Conservation (phyloP, 2,888 invertebrate species). For the Phasia obesa region DNA sequence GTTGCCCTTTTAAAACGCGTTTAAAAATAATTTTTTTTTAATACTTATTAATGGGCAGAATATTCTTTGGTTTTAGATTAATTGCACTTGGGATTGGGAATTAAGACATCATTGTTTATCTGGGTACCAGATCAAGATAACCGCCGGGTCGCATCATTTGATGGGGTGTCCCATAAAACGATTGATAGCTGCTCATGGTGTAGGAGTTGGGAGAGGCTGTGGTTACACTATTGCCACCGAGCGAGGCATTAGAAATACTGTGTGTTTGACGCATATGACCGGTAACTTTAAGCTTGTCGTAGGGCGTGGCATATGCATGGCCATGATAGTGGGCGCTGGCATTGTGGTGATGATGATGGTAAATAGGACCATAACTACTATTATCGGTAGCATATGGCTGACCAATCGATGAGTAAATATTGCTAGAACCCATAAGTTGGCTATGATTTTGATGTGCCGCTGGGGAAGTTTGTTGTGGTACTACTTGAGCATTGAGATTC, state of each 20-base stretch:
- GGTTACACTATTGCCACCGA: constrained; percentile 40
- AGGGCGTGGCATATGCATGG: constrained; percentile 79
- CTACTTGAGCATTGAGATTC: constrained; percentile 68
- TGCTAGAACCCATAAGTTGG: constrained; percentile 76
- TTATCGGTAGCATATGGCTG: constrained; percentile 81
- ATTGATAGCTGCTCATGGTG: constrained; percentile 80
- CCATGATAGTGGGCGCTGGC: constrained; percentile 74
- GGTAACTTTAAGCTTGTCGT: constrained; percentile 81
- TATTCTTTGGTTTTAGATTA: constrained; percentile 51
- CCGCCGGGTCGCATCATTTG: constrained; percentile 82
- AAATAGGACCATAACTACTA: constrained; percentile 82
- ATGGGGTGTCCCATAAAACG: constrained; percentile 79
- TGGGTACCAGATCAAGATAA: constrained; percentile 82
- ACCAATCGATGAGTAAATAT: constrained; percentile 79
- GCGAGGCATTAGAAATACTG: constrained; percentile 45
- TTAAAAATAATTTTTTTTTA: constrained; percentile 22
- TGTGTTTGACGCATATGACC: constrained; percentile 71
- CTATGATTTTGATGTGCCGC: constrained; percentile 45
- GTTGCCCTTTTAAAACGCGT: not conserved
- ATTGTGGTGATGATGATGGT: constrained; percentile 81
- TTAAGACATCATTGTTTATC: constrained; percentile 73
- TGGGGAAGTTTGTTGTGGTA: constrained; percentile 56
- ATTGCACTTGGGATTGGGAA: constrained; percentile 21
- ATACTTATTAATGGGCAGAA: constrained; percentile 30
- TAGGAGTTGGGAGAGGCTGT: constrained; percentile 76